Evolutionary conservation across 2,888 invertebrate species (phyloP), one percentile per base, ranked within the genome.

Genomic region (Pseudolycoriella hygida): DNA sequence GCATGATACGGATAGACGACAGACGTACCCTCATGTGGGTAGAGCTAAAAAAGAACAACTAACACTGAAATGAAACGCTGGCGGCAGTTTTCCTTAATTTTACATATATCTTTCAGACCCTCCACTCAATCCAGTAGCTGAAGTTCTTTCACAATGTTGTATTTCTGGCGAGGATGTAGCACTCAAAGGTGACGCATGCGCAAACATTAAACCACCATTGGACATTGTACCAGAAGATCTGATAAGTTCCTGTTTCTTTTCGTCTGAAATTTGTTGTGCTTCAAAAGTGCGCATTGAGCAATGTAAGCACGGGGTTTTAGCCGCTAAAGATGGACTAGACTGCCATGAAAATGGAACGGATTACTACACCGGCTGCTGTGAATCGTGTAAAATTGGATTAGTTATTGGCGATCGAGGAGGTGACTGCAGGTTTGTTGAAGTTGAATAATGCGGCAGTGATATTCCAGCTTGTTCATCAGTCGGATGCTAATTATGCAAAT

Each of bases 231-330:
- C 71, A 1, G 60, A 67, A 5, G 66, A 71, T 34, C 73, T 76
- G 55, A 74, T 77, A 53, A 67, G 68, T 2, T 57, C 72, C 2
- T 81, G 81, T 52, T 57, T 75, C 37, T 72, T 73, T n/a, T 69
- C 75, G 1, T 68, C 75, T 18, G 71, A 72, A 46, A 72, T 77
- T 30, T 81, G 80, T 54, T 80, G 80, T 57, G 67, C 70, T 19
- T 65, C 66, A 14, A 67, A 69, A 51, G 56, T 68, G 44, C 67
- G 72, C 4, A 53, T 56, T n/a, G 55, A 58, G 42, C 57, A 58
- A 45, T 65, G 65, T 47, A 54, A 57, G 8, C 55, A 57, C 8
- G 64, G 63, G 10, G 57, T 61, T 0, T 18, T 20, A 15, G 40
- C 41, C 5, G 45, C 45, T 5, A 44, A 39, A 30, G 30, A 14